phyloP scores from a whole-genome alignment of 2,113 vertebrate genomes.

The Emydocephalus ijimae region DNA sequence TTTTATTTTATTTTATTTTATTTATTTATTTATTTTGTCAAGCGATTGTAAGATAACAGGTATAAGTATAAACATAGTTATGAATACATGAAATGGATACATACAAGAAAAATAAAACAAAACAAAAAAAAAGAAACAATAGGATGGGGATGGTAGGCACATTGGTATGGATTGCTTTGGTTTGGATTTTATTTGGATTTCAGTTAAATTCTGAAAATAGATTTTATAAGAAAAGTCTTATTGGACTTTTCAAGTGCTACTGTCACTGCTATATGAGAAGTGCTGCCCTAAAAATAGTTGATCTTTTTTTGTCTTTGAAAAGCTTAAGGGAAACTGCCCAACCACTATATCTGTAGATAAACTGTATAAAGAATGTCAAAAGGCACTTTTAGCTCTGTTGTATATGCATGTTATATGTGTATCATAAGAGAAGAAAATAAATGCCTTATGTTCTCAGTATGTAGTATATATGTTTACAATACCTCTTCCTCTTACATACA shows the following conservation, averaged over 20 bases:
- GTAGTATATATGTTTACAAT: background rate
- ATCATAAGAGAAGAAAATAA: background rate
- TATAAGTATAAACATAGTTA: too few relatives aligned
- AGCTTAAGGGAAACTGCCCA: background rate
- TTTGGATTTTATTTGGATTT: too few relatives aligned
- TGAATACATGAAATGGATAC: too few relatives aligned
- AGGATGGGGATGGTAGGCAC: too few relatives aligned
- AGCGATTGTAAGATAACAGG: too few relatives aligned
- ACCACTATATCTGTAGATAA: background rate
- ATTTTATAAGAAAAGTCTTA: too few relatives aligned
- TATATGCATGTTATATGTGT: background rate
- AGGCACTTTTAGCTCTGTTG: background rate
- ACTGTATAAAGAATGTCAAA: background rate
- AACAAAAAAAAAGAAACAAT: too few relatives aligned
- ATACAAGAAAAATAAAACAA: too few relatives aligned
- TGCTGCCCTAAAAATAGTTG: background rate
- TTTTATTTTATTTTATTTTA: too few relatives aligned
- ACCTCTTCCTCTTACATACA: background rate
- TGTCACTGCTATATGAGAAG: background rate
- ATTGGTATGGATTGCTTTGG: too few relatives aligned
- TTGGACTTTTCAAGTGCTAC: background rate
- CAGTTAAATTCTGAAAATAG: too few relatives aligned
- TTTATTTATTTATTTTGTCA: too few relatives aligned
- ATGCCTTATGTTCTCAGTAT: background rate
- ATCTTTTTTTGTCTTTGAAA: background rate